Percentiles rank a stretch among this genome's conserved stretches.
These are phyloP conservation scores for Serranochromis macrocephalus DNA, from an alignment of 2,113 vertebrate species.

Conservation along the genomic window DNA sequence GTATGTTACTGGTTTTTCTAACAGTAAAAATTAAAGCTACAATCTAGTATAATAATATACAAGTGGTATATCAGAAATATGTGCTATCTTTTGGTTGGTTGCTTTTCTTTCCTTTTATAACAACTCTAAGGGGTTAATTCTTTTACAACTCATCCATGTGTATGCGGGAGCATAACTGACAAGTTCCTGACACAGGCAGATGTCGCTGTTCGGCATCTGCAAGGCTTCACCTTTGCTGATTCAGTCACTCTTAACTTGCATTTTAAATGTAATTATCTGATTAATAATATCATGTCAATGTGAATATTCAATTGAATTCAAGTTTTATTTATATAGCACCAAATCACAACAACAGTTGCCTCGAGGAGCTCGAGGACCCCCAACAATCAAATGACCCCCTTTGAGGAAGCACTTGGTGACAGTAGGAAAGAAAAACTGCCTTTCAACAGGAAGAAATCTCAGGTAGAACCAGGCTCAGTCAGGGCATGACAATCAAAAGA, in stretches of 20 bases:
- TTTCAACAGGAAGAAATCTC: not conserved
- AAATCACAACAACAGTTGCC: not conserved
- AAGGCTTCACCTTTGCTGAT: not conserved
- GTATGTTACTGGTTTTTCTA: not conserved
- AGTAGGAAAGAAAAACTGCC: not conserved
- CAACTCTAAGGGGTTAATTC: not conserved
- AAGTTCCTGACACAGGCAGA: not conserved
- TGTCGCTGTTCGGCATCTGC: accelerated
- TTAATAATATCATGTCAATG: not conserved
- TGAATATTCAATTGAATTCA: not conserved
- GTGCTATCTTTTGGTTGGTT: not conserved
- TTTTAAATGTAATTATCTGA: not conserved
- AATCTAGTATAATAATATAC: not conserved
- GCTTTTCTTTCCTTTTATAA: not conserved
- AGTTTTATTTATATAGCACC: not conserved
- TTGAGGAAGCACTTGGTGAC: not conserved
- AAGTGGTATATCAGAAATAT: not conserved
- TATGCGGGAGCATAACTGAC: not conserved
- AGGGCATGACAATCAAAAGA: not conserved
- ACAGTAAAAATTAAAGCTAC: not conserved
- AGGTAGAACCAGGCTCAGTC: not conserved
- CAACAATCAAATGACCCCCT: not conserved
- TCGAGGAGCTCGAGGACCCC: not conserved
- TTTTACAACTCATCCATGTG: not conserved
- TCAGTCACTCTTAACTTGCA: not conserved